A percentile compares a stretch with the other conserved stretches of the same genome.
phyloP scores from a whole-genome alignment of 30 jellyfish, hydroid and myxozoan species.

The Chrysaora quinquecirrha region DNA sequence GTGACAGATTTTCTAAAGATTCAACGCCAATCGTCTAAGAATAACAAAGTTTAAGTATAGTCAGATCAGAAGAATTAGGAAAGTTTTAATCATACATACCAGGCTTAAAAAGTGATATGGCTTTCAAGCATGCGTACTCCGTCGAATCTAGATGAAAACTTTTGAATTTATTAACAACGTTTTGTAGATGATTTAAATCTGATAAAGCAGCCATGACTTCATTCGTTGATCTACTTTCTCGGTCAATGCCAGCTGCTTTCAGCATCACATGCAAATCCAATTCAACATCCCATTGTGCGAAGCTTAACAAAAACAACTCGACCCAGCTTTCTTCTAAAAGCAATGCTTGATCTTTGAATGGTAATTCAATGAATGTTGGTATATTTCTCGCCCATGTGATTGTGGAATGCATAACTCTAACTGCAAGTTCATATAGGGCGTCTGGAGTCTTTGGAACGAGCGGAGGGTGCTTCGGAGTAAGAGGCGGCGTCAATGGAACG shows the following conservation, averaged over 20 bases:
- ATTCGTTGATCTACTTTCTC: constrained; percentile 26
- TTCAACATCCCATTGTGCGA: constrained; percentile 81
- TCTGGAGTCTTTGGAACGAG: constrained; percentile 70
- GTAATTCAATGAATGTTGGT: constrained; percentile 82
- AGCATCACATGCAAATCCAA: constrained; percentile 61
- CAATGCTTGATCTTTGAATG: constrained; percentile 84
- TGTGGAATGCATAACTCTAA: constrained; percentile 60
- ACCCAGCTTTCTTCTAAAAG: constrained; percentile 87
- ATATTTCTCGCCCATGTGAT: constrained; percentile 90
- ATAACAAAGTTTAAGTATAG: too few relatives aligned
- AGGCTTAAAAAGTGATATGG: constrained; percentile 78
- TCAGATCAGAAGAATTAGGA: too few relatives aligned
- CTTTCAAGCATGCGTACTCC: constrained; percentile 83
- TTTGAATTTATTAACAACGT: constrained; percentile 58
- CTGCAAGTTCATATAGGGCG: constrained; percentile 68
- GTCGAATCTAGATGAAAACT: constrained; percentile 68
- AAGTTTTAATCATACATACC: too few relatives aligned
- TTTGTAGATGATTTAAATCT: constrained; percentile 69
- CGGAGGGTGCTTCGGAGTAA: constrained; percentile 73
- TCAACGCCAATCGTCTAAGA: too few relatives aligned
- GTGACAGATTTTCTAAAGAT: too few relatives aligned
- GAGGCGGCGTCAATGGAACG: constrained; percentile 70
- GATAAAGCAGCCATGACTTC: constrained; percentile 60
- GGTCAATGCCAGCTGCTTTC: constrained; percentile 53
- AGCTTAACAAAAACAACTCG: constrained; percentile 70